Percentiles rank a stretch among this genome's conserved stretches.
These are phyloP conservation scores for Graptemys geographica DNA, from an alignment of 2,797 vertebrate species.

Conservation along the genomic window DNA sequence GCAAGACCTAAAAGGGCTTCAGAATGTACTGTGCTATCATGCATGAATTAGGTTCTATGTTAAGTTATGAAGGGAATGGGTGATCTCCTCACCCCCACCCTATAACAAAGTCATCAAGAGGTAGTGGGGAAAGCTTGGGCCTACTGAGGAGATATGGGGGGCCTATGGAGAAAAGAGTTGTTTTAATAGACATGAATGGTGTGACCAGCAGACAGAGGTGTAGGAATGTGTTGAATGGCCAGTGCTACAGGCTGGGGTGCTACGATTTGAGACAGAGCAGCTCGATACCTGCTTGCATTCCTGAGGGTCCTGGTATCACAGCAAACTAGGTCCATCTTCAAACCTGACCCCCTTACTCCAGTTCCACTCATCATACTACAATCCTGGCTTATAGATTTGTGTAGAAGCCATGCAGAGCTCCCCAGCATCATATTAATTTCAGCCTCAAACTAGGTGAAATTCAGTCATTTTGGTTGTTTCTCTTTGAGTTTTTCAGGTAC, in stretches of 20 bases:
- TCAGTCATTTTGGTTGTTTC: background rate
- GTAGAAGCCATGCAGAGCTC: background rate
- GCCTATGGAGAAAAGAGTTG: background rate
- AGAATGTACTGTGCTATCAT: background rate
- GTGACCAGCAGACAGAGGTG: background rate
- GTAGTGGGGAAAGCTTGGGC: background rate
- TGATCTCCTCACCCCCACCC: background rate
- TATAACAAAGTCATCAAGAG: background rate
- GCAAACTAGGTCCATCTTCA: background rate
- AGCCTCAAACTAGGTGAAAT: background rate
- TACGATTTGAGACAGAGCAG: background rate
- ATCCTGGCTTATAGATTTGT: background rate
- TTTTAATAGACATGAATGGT: background rate
- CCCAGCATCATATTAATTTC: background rate
- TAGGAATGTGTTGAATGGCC: background rate
- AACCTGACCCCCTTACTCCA: background rate
- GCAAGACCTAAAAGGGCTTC: background rate
- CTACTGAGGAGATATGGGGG: background rate
- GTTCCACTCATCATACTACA: background rate
- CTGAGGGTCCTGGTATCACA: background rate
- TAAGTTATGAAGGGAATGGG: background rate
- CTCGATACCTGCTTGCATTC: background rate
- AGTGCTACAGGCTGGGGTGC: background rate
- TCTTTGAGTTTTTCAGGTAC: background rate
- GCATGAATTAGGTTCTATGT: background rate